Base-by-base conservation (phyloP, 2,888 invertebrate genomes). In the Agrotis puta region DNA sequence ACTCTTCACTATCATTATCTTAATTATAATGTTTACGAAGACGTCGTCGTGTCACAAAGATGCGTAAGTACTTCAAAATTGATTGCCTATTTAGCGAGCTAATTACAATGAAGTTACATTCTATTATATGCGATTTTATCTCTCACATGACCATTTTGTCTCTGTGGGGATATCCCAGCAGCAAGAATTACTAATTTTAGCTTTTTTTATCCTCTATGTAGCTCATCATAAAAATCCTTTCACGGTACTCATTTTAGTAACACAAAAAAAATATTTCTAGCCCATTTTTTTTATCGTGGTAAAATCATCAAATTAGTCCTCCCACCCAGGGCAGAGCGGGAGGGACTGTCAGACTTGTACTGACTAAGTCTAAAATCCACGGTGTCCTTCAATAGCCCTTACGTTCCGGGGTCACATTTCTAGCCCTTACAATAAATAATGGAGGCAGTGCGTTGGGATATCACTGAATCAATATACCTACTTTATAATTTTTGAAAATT, bases 1-100 rank as follows among this genome's bases (percentile, higher is more conserved):
- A 74, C 66, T 84, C 84, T 62, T 77, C 85, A 66, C 61, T 85
- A 81, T n/a, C n/a, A n/a, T n/a, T n/a, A n/a, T 83, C 83, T 74
- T 85, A 83, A 85, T 74, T 69, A 76, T 71, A 74, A 72, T 75
- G 68, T 83, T 80, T 62, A 74, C 72, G 43, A 50, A 74, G 68
- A 51, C 53, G 45, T 66, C 54, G 47, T 56, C 54, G 33, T 70
- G 65, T 57, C 50, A 73, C 56, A 62, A 70, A 47, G 47, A 74
- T 54, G 63, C n/a, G 45, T 67, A 51, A 20, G 59, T 61, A 69
- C n/a, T 67, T 50, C 48, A 43, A 70, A 82, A 80, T 74, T 82
- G 67, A 79, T 80, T 59, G 64, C 50, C 39, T 70, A 59, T 76
- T n/a, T 69, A 64, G 56, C 16, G 45, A 33, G 51, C 68, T 48